Percentiles rank a stretch among this genome's conserved stretches.
Conservation (phyloP, 1,140 invertebrate species). For the Metopolophium dirhodum region DNA sequence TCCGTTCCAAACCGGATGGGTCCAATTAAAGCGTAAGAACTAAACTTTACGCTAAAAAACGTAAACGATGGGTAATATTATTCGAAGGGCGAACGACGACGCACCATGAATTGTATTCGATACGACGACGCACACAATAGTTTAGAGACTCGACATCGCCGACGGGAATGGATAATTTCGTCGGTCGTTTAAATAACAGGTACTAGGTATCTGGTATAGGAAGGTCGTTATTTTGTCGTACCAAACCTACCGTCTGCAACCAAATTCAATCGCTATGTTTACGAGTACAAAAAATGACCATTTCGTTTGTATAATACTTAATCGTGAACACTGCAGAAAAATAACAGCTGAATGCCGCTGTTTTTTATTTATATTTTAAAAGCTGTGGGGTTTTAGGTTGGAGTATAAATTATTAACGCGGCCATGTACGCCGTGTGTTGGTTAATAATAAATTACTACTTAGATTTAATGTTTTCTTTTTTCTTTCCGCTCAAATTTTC, state of each 20-base stretch:
- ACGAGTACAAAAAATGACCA: background rate
- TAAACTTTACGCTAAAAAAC: background rate
- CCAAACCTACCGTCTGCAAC: too few species aligned
- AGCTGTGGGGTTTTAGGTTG: background rate
- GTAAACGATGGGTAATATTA: background rate
- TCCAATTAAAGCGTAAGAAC: background rate
- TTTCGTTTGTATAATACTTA: background rate
- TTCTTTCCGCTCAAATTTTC: background rate
- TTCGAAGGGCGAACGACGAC: background rate
- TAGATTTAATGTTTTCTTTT: conserved; percentile 13
- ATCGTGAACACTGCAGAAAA: background rate
- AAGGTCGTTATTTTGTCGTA: background rate
- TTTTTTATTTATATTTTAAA: conserved; percentile 15
- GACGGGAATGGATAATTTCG: background rate
- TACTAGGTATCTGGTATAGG: background rate
- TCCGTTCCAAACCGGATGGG: background rate
- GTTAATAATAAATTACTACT: conserved; percentile 18
- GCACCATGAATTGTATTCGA: background rate
- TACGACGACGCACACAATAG: background rate
- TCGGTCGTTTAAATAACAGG: background rate
- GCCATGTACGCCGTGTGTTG: background rate
- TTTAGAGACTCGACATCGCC: background rate
- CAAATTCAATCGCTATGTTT: background rate
- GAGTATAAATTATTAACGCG: background rate
- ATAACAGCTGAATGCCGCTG: background rate